Evolutionary conservation across 2,888 invertebrate genomes (phyloP), one percentile per base, ranked within the genome.

Genomic region (Caenorhabditis sulstoni): DNA sequence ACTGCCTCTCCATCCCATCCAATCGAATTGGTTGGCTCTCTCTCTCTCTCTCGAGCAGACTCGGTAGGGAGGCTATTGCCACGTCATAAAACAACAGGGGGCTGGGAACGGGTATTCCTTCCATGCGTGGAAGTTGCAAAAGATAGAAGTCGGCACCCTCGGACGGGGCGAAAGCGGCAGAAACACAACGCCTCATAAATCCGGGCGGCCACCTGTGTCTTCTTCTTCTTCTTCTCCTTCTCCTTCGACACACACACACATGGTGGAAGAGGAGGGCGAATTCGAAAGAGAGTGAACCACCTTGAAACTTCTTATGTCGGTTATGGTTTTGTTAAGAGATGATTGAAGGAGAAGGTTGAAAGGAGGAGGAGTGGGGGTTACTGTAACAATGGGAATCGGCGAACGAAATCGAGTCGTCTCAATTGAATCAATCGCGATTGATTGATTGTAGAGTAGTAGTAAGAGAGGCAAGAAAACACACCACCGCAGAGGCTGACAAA

Each of bases 251-350:
- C 52, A 52, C 50, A 50, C 50, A 50, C 52, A 52, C 47, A 18
- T n/a, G n/a, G 47, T 18, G 47, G 44, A 12, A n/a, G n/a, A n/a
- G n/a, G n/a, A n/a, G n/a, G 70, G 55, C 49, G 37, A 49, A 64
- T 49, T 58, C 20, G 66, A 57, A 47, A 18, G 18, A 52, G 39
- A 47, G 64, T 44, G 35, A 62, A 55, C 68, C 53, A 62, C 70
- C 70, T 71, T 71, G 70, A 71, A 62, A 55, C 55, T 57, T 57
- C 20, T 57, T 57, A 22, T 14, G 29, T 23, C 67, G 50, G 67
- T 68, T 71, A 71, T 62, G 70, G 70, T 71, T 71, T 71, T 53
- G 61, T 71, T 62, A 71, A 55, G 45, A 62, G 35, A 23, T 14
- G 12, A 14, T 41, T 65, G 20, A 64, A 50, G 47, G 22, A 41